Conservation (phyloP, 1,140 invertebrate genomes). For the Drosophila sproati region DNA sequence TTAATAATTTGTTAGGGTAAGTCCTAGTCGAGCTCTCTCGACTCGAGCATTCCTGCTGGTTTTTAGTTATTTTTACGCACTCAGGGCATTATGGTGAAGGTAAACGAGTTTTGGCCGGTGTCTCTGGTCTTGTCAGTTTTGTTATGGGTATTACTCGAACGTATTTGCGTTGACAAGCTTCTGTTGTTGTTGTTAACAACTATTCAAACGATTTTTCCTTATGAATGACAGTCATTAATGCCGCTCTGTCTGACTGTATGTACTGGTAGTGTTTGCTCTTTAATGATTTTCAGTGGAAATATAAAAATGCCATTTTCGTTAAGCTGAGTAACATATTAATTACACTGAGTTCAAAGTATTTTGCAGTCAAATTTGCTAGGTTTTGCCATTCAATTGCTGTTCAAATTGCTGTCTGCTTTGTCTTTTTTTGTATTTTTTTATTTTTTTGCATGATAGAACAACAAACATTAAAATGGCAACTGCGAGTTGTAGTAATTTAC, state of each 20-base stretch:
- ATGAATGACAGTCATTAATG: constrained; percentile 50
- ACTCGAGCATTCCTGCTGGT: neutral
- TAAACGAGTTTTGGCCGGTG: constrained; percentile 56
- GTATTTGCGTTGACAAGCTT: constrained; percentile 22
- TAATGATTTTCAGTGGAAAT: too few relatives aligned
- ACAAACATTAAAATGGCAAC: too few relatives aligned
- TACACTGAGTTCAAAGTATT: neutral
- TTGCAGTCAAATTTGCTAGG: neutral
- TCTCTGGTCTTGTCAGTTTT: constrained; percentile 18
- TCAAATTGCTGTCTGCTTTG: neutral
- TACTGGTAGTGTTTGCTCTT: too few relatives aligned
- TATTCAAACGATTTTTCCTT: constrained; percentile 73
- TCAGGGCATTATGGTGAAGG: constrained; percentile 54
- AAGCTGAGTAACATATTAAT: too few relatives aligned
- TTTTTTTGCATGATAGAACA: constrained; percentile 2
- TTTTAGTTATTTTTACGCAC: neutral
- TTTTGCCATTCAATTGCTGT: neutral
- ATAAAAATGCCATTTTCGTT: too few relatives aligned
- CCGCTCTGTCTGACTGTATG: too few relatives aligned
- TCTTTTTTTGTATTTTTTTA: too few relatives aligned
- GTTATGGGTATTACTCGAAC: constrained; percentile 10
- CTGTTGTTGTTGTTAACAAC: constrained; percentile 47
- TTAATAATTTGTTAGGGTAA: too few relatives aligned
- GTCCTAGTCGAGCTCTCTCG: too few relatives aligned
- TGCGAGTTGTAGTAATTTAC: too few relatives aligned